Conservation (phyloP, 2,888 invertebrate species). For the Lamproptera curius region DNA sequence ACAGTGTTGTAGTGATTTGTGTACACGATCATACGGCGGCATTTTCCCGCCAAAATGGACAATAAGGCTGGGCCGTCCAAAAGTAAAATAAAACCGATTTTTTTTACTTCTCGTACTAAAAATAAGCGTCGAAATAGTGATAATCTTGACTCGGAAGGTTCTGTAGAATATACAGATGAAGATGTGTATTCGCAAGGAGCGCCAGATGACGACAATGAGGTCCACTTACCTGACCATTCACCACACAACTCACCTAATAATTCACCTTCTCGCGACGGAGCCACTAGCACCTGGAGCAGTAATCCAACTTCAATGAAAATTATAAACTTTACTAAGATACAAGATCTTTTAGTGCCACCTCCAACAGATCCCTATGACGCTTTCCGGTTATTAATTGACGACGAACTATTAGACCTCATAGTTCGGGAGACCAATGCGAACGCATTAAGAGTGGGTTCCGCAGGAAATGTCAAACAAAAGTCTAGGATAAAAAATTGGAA, state of each 20-base stretch:
- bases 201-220: slow-evolving; percentile 20
- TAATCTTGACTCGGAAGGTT: slow-evolving; percentile 23
- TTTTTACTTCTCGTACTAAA: slow-evolving; percentile 23
- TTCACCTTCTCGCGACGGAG: slow-evolving; percentile 22
- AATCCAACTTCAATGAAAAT: slow-evolving; percentile 19
- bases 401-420: slow-evolving; percentile 19
- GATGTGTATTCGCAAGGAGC: slow-evolving; percentile 21
- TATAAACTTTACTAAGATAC: slow-evolving; percentile 23
- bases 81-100: slow-evolving; percentile 21
- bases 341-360: slow-evolving; percentile 24
- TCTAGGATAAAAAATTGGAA: slow-evolving; percentile 33
- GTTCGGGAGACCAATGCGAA: slow-evolving; percentile 26
- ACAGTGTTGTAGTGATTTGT: slow-evolving; percentile 23
- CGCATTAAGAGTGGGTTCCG: slow-evolving; percentile 17
- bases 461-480: slow-evolving; percentile 21
- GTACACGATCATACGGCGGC: slow-evolving; percentile 20
- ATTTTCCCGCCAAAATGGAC: slow-evolving; percentile 25
- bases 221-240: slow-evolving; percentile 22
- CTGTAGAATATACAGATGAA: slow-evolving; percentile 23
- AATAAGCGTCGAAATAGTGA: slow-evolving; percentile 24
- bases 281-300: slow-evolving; percentile 26
- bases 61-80: slow-evolving; percentile 22
- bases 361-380: slow-evolving; percentile 28
- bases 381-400: slow-evolving; percentile 14
- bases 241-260: slow-evolving; percentile 23